Conservation (phyloP, 2,888 invertebrate species). For the Phymatocera aterrima region DNA sequence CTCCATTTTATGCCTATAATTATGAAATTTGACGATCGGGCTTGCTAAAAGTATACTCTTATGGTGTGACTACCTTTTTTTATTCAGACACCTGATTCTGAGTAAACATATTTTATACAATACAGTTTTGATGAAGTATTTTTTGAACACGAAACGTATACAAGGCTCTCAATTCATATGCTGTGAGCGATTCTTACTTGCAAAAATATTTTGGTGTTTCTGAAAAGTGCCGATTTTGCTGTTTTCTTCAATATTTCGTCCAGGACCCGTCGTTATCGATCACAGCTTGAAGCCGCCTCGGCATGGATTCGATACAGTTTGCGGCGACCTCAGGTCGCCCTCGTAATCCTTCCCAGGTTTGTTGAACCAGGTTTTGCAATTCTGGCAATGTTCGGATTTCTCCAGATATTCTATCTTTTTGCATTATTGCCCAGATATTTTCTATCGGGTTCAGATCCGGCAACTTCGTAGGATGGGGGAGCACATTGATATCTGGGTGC, state of each 20-base stretch:
- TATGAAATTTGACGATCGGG: too few relatives aligned
- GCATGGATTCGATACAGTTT: neutral
- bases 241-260: constrained; percentile 24
- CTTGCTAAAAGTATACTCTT: too few relatives aligned
- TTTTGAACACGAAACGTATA: too few relatives aligned
- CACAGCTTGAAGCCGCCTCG: constrained; percentile 26
- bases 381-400: neutral
- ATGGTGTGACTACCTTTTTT: too few relatives aligned
- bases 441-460: constrained; percentile 20
- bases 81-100: too few relatives aligned
- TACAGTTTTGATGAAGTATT: too few relatives aligned
- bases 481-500: constrained; percentile 12
- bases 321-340: neutral
- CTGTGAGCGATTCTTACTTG: too few relatives aligned
- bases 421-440: neutral
- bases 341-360: constrained; percentile 4
- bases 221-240: too few relatives aligned
- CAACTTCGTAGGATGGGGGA: neutral
- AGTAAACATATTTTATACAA: too few relatives aligned
- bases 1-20: too few relatives aligned
- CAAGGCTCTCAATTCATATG: too few relatives aligned
- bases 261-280: constrained; percentile 12
- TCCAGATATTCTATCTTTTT: neutral
- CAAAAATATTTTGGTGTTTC: too few relatives aligned
- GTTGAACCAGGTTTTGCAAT: neutral